These are phyloP conservation scores for Nothocercus julius DNA, from an alignment of 2,113 vertebrate species.

Conservation along the genomic window DNA sequence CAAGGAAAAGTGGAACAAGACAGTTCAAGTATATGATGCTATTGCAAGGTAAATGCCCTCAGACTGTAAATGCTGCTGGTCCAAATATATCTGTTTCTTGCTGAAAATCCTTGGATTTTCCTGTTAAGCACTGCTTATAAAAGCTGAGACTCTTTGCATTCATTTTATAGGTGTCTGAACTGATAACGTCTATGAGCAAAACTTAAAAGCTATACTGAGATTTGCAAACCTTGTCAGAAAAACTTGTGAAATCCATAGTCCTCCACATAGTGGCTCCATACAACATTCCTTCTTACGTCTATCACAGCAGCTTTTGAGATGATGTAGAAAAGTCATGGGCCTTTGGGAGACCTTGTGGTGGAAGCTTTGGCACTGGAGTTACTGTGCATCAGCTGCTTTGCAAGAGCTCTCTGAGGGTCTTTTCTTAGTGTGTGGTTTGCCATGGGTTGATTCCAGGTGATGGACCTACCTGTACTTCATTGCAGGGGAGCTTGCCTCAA, in stretches of 20 bases:
- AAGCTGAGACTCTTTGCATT: background rate
- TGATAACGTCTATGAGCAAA: background rate
- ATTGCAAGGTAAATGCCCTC: background rate
- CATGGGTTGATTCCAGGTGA: background rate
- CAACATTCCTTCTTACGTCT: background rate
- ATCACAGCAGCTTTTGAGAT: background rate
- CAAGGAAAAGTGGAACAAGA: background rate
- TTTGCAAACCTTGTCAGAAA: background rate
- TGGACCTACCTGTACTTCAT: background rate
- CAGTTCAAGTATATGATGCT: background rate
- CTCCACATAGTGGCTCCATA: rapidly evolving
- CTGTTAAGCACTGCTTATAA: background rate
- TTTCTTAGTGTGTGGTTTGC: background rate
- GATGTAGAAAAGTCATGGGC: background rate
- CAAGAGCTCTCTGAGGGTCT: background rate
- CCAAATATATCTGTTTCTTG: background rate
- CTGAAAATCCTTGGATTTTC: background rate
- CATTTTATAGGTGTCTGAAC: background rate
- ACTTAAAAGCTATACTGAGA: background rate
- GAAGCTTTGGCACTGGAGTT: background rate
- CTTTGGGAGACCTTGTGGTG: background rate
- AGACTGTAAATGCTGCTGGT: background rate
- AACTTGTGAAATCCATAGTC: background rate
- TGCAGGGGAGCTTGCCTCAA: background rate
- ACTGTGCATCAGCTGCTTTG: background rate